Evolutionary conservation across 2,888 invertebrate species (phyloP).

Genomic region (Caenorhabditis zanzibari): DNA sequence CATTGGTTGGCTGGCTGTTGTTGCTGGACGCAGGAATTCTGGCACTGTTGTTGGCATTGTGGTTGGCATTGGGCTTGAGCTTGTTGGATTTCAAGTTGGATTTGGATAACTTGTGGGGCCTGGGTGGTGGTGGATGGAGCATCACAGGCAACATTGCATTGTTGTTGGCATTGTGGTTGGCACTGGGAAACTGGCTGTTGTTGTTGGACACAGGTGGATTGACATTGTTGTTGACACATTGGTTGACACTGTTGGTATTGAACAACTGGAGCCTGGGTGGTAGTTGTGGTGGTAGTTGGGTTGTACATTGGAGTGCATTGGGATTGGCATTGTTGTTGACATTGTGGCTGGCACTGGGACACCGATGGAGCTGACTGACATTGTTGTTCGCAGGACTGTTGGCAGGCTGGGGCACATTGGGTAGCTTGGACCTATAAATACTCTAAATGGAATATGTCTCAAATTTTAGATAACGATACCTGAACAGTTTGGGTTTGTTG

Average conservation of each 20-base stretch:
- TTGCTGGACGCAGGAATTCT: constrained; percentile 68
- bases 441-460: neutral
- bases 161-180: constrained; percentile 67
- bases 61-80: constrained; percentile 68
- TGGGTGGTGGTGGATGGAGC: constrained; percentile 63
- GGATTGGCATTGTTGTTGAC: constrained; percentile 51
- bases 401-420: constrained; percentile 62
- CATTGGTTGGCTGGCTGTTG: constrained; percentile 70
- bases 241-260: constrained; percentile 67
- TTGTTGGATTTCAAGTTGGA: constrained; percentile 61
- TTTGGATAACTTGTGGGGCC: constrained; percentile 65
- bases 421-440: constrained; percentile 25
- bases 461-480: constrained; percentile 24
- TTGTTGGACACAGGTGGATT: constrained; percentile 60
- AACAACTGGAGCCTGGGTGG: constrained; percentile 57
- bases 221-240: constrained; percentile 68
- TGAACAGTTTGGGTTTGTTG: constrained; percentile 67
- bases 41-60: constrained; percentile 73
- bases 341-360: constrained; percentile 64
- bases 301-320: constrained; percentile 57
- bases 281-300: constrained; percentile 51
- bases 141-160: constrained; percentile 61
- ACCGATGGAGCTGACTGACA: constrained; percentile 53
- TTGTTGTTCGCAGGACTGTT: constrained; percentile 60
- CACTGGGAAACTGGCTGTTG: constrained; percentile 62